Evolutionary conservation across 2,113 vertebrate species (phyloP).

Genomic region (Prolemur simus): DNA sequence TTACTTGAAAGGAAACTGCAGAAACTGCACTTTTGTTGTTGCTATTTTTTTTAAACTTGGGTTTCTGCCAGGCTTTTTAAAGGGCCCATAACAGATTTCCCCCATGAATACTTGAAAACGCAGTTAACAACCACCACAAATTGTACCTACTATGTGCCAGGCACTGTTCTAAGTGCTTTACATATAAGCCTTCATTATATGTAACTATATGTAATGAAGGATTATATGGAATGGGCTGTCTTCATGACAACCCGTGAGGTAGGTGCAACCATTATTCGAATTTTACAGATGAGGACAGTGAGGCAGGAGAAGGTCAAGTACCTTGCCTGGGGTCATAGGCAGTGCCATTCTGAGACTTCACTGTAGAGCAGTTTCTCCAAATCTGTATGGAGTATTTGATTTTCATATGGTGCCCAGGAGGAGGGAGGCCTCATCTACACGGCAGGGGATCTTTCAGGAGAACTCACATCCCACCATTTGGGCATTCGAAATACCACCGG

Average conservation of each 20-base stretch:
- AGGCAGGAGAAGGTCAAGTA: neutral
- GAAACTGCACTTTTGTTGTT: conserved; percentile 56
- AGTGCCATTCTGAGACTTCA: neutral
- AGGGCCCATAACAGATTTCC: conserved; percentile 33
- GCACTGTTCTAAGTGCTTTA: neutral
- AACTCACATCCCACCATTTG: neutral
- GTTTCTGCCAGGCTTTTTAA: conserved; percentile 63
- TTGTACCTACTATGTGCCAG: neutral
- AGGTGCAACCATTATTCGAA: neutral
- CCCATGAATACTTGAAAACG: neutral
- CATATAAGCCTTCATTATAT: neutral
- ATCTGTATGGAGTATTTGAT: neutral
- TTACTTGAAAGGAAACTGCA: conserved; percentile 72
- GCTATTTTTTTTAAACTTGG: neutral
- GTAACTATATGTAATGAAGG: too few relatives aligned
- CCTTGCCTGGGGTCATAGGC: neutral
- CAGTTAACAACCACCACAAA: neutral
- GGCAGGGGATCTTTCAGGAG: neutral
- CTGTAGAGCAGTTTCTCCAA: neutral
- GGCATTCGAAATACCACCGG: neutral
- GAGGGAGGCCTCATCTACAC: neutral
- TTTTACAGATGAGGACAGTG: neutral
- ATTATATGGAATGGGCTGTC: too few relatives aligned
- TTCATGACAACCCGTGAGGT: neutral
- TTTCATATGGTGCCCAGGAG: neutral